Conservation (phyloP, 2,113 vertebrate species). For the Catharus bicknelli region DNA sequence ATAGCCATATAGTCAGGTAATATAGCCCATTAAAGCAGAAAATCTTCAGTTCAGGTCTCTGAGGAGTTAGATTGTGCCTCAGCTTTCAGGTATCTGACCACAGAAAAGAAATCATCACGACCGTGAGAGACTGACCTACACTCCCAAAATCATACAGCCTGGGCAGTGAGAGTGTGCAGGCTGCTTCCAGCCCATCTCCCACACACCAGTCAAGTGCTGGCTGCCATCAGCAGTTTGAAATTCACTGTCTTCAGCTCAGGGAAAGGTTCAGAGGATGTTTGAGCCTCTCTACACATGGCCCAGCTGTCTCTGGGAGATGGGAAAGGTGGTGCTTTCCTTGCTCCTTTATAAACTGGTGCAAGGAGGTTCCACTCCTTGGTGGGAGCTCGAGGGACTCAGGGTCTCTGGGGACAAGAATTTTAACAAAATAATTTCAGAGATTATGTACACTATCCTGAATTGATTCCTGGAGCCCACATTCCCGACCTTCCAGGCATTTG, state of each 20-base stretch:
- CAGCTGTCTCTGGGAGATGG: background rate
- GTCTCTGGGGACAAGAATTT: background rate
- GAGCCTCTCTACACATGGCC: background rate
- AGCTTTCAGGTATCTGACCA: background rate
- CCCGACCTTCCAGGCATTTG: background rate
- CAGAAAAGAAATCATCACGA: background rate
- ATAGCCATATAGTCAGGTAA: background rate
- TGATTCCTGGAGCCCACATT: background rate
- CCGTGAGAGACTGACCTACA: too few relatives aligned
- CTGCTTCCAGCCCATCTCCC: background rate
- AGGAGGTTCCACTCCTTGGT: background rate
- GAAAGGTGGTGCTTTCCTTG: background rate
- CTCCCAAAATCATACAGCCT: rapidly evolving
- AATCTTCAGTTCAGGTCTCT: background rate
- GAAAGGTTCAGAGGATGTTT: background rate
- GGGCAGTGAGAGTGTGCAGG: rapidly evolving
- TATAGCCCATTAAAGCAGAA: background rate
- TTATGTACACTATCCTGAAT: background rate
- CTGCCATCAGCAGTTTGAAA: background rate
- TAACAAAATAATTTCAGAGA: background rate
- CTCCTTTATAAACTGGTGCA: background rate
- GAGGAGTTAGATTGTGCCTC: background rate
- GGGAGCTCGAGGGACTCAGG: rapidly evolving
- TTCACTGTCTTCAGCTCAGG: rapidly evolving
- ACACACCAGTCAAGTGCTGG: rapidly evolving